Evolutionary conservation across 2,797 vertebrate genomes (phyloP).

Genomic region (Eulemur albifrons): DNA sequence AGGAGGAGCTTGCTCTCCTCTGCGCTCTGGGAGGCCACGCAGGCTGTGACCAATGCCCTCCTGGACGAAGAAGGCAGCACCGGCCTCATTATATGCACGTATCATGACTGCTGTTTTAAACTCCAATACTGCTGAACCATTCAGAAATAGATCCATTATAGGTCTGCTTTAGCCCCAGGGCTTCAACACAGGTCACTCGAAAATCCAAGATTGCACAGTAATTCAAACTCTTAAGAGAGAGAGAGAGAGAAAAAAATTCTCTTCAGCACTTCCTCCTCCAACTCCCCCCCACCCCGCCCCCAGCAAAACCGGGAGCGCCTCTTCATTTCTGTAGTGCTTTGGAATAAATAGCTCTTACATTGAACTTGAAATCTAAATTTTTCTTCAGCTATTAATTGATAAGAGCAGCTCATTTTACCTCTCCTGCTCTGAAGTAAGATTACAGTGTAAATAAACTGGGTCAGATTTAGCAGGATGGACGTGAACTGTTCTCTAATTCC

Average conservation of each 20-base stretch:
- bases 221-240: constrained; percentile 61
- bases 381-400: constrained; percentile 76
- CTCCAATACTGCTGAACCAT: constrained; percentile 69
- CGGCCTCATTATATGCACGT: constrained; percentile 55
- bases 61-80: neutral
- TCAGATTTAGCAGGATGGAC: constrained; percentile 64
- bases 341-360: constrained; percentile 59
- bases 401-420: constrained; percentile 75
- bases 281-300: too few relatives aligned
- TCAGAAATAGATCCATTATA: constrained; percentile 79
- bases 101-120: constrained; percentile 63
- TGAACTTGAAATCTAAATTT: constrained; percentile 71
- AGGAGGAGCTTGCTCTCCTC: neutral
- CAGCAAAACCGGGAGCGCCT: neutral
- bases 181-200: constrained; percentile 70
- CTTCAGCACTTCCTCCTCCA: neutral
- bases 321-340: constrained; percentile 51
- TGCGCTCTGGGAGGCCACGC: neutral
- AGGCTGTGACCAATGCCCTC: neutral
- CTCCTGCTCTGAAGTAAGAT: constrained; percentile 66
- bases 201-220: constrained; percentile 67
- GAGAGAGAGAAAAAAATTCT: neutral
- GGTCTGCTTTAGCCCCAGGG: constrained; percentile 73
- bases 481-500: constrained; percentile 67
- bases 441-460: constrained; percentile 74